These are phyloP conservation scores for Malachius bipustulatus DNA, from an alignment of 2,888 invertebrate species.

Conservation along the genomic window DNA sequence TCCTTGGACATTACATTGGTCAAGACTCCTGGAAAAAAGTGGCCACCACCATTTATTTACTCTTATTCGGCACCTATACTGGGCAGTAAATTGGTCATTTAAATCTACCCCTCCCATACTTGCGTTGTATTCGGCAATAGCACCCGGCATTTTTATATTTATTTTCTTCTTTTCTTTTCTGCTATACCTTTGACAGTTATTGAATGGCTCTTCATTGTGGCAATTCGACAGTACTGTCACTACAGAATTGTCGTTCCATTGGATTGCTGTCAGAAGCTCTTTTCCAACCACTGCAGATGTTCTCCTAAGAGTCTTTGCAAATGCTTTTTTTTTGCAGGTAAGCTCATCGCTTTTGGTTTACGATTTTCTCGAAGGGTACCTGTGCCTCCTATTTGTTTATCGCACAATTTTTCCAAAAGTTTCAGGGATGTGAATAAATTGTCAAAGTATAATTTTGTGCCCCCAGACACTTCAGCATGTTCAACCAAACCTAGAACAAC, in stretches of 20 bases:
- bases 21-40: neutral
- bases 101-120: neutral
- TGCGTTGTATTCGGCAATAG: neutral
- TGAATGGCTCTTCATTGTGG: neutral
- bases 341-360: neutral
- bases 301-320: slow-evolving; percentile 2
- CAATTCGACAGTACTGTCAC: neutral
- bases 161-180: neutral
- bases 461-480: slow-evolving; percentile 8
- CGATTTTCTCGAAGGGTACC: neutral
- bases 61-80: neutral
- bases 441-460: slow-evolving; percentile 10
- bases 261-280: neutral
- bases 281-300: neutral
- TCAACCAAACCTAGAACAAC: slow-evolving; percentile 10
- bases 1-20: slow-evolving; percentile 2
- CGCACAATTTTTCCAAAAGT: slow-evolving; percentile 5
- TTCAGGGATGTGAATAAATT: slow-evolving; percentile 11
- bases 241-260: slow-evolving; percentile 1
- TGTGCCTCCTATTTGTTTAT: neutral
- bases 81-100: slow-evolving; percentile 2
- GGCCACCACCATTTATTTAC: slow-evolving; percentile 1
- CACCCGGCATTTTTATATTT: neutral
- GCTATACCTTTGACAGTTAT: neutral
- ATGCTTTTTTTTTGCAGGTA: neutral